These are phyloP conservation scores for Prosapia bicincta DNA, from an alignment of 2,888 invertebrate genomes.

Conservation along the genomic window DNA sequence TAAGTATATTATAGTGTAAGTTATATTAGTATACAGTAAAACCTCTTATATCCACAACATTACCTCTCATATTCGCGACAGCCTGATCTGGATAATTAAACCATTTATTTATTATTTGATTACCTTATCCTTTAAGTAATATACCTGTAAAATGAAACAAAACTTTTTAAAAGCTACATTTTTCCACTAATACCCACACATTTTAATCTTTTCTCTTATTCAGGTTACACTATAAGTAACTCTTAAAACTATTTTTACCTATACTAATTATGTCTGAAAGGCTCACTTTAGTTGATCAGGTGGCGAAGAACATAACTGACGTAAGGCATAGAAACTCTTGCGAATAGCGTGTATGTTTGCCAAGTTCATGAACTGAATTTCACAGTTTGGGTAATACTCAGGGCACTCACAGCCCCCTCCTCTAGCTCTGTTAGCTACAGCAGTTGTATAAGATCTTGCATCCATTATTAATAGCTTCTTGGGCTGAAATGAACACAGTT, in stretches of 20 bases:
- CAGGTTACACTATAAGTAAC: not conserved
- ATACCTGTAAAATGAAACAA: too few species aligned
- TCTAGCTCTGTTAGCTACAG: constrained; percentile 92
- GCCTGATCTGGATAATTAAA: too few species aligned
- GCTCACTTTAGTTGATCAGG: constrained; percentile 75
- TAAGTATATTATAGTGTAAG: too few species aligned
- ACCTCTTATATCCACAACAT: too few species aligned
- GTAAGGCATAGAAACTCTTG: constrained; percentile 84
- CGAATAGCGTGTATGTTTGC: constrained; percentile 97
- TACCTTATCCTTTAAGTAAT: too few species aligned
- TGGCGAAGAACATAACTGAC: constrained; percentile 73
- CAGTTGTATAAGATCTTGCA: constrained; percentile 93
- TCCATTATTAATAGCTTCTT: constrained; percentile 88
- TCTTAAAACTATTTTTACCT: not conserved
- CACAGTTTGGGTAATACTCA: constrained; percentile 92
- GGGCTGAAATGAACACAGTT: constrained; percentile 33
- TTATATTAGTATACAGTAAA: too few species aligned
- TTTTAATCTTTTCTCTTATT: too few species aligned
- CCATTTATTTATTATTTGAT: too few species aligned
- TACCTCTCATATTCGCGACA: too few species aligned
- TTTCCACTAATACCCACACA: too few species aligned
- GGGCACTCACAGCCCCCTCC: constrained; percentile 96
- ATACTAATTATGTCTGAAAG: too few species aligned
- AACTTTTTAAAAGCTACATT: too few species aligned
- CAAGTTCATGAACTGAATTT: constrained; percentile 95